phyloP scores from a whole-genome alignment of 2,888 invertebrate genomes.

The Ichneumoninae sp. region DNA sequence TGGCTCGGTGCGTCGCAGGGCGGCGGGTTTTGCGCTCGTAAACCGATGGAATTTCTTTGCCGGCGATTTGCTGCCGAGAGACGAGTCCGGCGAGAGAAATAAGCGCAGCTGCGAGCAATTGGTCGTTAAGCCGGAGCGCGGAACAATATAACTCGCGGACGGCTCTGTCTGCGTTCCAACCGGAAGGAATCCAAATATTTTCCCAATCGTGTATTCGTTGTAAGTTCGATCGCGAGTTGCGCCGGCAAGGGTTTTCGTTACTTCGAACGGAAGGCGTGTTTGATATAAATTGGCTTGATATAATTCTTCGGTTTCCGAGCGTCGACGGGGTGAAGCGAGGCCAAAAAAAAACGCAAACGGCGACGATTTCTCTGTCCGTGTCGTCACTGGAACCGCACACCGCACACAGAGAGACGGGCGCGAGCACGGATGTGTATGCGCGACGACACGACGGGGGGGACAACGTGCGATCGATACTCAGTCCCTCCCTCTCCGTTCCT shows the following conservation, averaged over 20 bases:
- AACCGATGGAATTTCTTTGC: not conserved
- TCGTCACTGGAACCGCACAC: slow-evolving; percentile 51
- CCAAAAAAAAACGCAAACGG: slow-evolving; percentile 51
- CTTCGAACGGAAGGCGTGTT: slow-evolving; percentile 1
- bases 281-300: not conserved
- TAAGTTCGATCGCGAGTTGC: not conserved
- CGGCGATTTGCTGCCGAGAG: not conserved
- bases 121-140: slow-evolving; percentile 19
- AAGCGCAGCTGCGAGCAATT: slow-evolving; percentile 9
- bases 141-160: slow-evolving; percentile 22
- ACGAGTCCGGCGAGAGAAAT: not conserved
- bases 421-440: slow-evolving; percentile 3
- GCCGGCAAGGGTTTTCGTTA: not conserved
- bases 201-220: not conserved
- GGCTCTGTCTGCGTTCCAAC: not conserved
- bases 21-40: not conserved
- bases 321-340: slow-evolving; percentile 15
- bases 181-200: not conserved
- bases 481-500: slow-evolving; percentile 60
- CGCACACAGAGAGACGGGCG: slow-evolving; percentile 24
- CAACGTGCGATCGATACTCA: slow-evolving; percentile 67
- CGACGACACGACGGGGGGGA: slow-evolving; percentile 32
- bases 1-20: not conserved
- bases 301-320: not conserved
- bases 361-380: slow-evolving; percentile 40